phyloP scores from a whole-genome alignment of 2,888 invertebrate genomes.

The Cancer borealis region DNA sequence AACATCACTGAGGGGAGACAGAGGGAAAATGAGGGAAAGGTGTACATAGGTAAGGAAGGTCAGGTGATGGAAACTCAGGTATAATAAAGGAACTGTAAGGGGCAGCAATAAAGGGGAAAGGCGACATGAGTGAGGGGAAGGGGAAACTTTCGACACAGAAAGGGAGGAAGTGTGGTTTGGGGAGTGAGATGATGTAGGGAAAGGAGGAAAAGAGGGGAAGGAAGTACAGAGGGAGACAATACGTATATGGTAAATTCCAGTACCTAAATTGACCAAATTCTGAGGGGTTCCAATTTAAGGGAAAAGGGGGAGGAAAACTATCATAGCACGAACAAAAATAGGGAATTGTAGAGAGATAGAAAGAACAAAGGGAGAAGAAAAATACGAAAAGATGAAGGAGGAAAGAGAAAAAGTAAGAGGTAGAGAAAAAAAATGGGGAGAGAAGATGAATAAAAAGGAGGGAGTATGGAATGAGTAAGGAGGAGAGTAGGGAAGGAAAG shows the following conservation, averaged over 20 bases:
- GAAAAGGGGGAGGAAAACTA: too few relatives aligned
- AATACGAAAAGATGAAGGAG: neutral
- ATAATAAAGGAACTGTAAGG: neutral
- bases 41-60: neutral
- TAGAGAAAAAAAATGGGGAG: neutral
- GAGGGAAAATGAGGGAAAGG: neutral
- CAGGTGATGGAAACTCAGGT: slow-evolving; percentile 6
- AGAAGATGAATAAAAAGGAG: neutral
- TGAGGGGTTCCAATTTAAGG: too few relatives aligned
- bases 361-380: neutral
- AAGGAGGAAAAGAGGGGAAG: neutral
- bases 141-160: neutral
- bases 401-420: neutral
- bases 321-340: too few relatives aligned
- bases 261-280: too few relatives aligned
- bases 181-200: neutral
- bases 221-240: too few relatives aligned
- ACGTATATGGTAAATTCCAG: too few relatives aligned
- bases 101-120: neutral
- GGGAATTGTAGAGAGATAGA: neutral
- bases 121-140: neutral
- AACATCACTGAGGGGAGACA: neutral
- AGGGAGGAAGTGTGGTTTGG: neutral
- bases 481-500: neutral
- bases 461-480: neutral